Evolutionary conservation across 2,113 vertebrate genomes (phyloP).

Genomic region (Etheostoma cragini): DNA sequence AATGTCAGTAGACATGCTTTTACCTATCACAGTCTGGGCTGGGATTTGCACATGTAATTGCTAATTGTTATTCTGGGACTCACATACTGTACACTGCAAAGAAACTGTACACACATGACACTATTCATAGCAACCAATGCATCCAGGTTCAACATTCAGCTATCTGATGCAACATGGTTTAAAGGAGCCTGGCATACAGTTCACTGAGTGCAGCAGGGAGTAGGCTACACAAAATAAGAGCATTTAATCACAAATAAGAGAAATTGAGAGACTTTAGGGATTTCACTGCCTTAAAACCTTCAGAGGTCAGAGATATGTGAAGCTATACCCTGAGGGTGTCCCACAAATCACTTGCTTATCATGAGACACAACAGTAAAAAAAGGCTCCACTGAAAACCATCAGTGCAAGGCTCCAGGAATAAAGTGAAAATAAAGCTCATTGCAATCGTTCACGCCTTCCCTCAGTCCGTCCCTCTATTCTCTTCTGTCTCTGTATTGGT

Average conservation of each 20-base stretch:
- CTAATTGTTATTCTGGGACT: background rate
- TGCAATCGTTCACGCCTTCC: slow-evolving; percentile 4
- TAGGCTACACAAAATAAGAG: background rate
- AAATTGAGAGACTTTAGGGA: background rate
- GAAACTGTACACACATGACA: background rate
- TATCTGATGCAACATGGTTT: background rate
- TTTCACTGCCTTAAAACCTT: background rate
- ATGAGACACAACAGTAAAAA: slow-evolving; percentile 26
- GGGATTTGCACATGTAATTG: background rate
- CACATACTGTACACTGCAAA: background rate
- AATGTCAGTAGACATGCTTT: background rate
- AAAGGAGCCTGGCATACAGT: background rate
- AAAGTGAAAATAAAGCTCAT: background rate
- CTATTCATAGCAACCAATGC: slow-evolving; percentile 12
- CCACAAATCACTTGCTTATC: slow-evolving; percentile 9
- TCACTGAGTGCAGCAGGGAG: background rate
- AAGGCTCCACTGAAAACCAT: background rate
- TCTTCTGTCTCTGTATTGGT: slow-evolving; percentile 27
- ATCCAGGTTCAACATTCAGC: slow-evolving; percentile 29
- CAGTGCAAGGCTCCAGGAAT: background rate
- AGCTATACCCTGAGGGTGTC: background rate
- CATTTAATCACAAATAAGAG: too few species aligned
- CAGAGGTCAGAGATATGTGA: background rate
- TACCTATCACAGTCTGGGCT: background rate
- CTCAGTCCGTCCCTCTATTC: background rate